Conservation (phyloP, 92 coral and sea anemone genomes). For the Phymanthus crucifer region DNA sequence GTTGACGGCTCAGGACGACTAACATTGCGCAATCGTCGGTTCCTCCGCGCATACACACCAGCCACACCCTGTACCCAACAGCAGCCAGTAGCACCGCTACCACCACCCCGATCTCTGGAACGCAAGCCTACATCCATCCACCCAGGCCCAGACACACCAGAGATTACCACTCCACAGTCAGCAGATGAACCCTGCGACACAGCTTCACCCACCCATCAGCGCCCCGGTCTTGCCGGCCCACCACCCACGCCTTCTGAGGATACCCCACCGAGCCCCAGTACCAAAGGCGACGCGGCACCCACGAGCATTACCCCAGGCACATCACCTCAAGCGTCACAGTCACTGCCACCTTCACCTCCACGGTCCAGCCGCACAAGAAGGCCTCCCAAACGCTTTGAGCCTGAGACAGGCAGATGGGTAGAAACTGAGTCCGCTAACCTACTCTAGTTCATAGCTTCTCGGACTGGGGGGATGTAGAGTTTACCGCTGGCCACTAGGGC, state of each 20-base stretch:
- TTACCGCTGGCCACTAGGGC: too few species aligned
- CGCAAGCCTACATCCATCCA: background rate
- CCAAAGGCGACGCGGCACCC: background rate
- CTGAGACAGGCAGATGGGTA: slow-evolving; percentile 63
- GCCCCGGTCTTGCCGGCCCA: background rate
- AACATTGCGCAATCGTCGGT: slow-evolving; percentile 39
- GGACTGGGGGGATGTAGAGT: slow-evolving; percentile 35
- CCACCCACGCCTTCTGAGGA: background rate
- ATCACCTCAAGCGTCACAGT: slow-evolving; percentile 10
- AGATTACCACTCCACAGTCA: background rate
- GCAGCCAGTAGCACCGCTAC: slow-evolving; percentile 22
- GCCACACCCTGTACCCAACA: slow-evolving; percentile 35
- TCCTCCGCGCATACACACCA: slow-evolving; percentile 33
- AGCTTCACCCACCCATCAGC: background rate
- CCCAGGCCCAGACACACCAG: background rate
- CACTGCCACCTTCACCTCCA: slow-evolving; percentile 1
- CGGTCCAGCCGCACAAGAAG: slow-evolving; percentile 44
- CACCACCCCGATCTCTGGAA: background rate
- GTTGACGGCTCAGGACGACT: slow-evolving; percentile 55
- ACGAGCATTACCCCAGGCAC: background rate
- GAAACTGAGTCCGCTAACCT: slow-evolving; percentile 52
- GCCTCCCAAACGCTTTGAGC: slow-evolving; percentile 58
- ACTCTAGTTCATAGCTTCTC: slow-evolving; percentile 33
- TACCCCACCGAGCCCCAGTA: background rate
- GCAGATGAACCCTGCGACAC: background rate